These are phyloP conservation scores for Corvus hawaiiensis DNA, from an alignment of 2,113 vertebrate species.

Conservation along the genomic window DNA sequence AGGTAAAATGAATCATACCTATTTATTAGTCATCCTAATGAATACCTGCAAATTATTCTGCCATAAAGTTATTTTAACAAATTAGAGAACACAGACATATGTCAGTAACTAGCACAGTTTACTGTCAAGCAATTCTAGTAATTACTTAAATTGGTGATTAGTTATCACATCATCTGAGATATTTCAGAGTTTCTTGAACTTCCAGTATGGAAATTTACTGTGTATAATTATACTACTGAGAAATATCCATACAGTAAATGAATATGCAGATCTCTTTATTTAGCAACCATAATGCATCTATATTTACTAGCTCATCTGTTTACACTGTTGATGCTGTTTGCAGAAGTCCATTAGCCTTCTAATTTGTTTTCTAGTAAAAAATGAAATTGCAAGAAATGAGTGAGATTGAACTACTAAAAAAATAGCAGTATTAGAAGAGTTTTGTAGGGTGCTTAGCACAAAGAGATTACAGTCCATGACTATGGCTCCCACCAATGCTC, in stretches of 20 bases:
- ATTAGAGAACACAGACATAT: not conserved
- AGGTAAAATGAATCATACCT: constrained; percentile 6
- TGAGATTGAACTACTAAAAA: not conserved
- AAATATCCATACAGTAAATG: constrained; percentile 11
- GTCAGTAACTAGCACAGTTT: constrained; percentile 30
- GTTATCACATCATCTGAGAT: not conserved
- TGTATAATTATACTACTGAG: not conserved
- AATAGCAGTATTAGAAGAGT: not conserved
- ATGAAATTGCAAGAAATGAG: not conserved
- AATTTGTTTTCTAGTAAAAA: not conserved
- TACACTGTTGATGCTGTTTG: not conserved
- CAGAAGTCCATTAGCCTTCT: not conserved
- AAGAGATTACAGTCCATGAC: not conserved
- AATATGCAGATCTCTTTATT: constrained; percentile 1
- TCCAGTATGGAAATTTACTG: constrained; percentile 7
- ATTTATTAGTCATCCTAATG: constrained; percentile 43
- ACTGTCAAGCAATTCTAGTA: constrained; percentile 18
- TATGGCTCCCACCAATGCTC: not conserved
- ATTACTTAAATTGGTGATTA: constrained; percentile 20
- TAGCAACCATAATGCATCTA: not conserved
- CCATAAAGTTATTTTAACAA: constrained; percentile 10
- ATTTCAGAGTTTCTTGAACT: constrained; percentile 19
- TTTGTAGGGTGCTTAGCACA: not conserved
- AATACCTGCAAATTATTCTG: constrained; percentile 16
- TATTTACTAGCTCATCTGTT: constrained; percentile 5